Evolutionary conservation across 2,797 vertebrate species (phyloP).

Genomic region (Scleropages formosus): DNA sequence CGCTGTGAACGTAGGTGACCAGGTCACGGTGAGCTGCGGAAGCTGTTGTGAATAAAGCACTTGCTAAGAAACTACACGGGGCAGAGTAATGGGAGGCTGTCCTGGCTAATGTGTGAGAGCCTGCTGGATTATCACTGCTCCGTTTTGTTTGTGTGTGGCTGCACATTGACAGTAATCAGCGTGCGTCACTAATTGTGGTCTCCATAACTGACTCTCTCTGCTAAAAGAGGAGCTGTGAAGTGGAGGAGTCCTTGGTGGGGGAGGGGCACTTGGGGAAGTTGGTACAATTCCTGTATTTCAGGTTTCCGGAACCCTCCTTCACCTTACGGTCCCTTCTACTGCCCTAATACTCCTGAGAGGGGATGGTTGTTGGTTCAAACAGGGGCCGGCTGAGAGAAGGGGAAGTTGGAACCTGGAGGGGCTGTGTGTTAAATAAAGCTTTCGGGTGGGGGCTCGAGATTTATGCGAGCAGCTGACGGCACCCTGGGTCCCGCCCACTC

Average conservation of each 20-base stretch:
- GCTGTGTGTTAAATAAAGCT: slow-evolving; percentile 15
- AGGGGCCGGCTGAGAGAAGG: not conserved
- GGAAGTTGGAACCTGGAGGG: not conserved
- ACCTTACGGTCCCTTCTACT: not conserved
- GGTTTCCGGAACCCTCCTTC: not conserved
- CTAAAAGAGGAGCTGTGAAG: not conserved
- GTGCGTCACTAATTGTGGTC: slow-evolving; percentile 5
- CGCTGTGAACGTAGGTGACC: too few species aligned
- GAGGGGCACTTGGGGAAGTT: not conserved
- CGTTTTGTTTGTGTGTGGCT: too few species aligned
- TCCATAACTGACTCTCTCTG: not conserved
- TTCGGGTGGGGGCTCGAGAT: slow-evolving; percentile 47
- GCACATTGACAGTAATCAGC: too few species aligned
- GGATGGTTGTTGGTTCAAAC: not conserved
- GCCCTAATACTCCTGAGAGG: not conserved
- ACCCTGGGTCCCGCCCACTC: slow-evolving; percentile 35
- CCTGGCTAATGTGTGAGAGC: too few species aligned
- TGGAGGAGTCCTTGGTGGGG: slow-evolving; percentile 13
- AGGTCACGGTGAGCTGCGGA: too few species aligned
- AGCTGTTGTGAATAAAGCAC: too few species aligned
- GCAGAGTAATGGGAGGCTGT: too few species aligned
- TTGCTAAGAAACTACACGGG: too few species aligned
- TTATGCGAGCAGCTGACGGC: slow-evolving; percentile 70
- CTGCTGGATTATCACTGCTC: not conserved
- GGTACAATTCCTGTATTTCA: not conserved